phyloP scores from a whole-genome alignment of 2,888 invertebrate genomes.

The Drosophila lutescens region DNA sequence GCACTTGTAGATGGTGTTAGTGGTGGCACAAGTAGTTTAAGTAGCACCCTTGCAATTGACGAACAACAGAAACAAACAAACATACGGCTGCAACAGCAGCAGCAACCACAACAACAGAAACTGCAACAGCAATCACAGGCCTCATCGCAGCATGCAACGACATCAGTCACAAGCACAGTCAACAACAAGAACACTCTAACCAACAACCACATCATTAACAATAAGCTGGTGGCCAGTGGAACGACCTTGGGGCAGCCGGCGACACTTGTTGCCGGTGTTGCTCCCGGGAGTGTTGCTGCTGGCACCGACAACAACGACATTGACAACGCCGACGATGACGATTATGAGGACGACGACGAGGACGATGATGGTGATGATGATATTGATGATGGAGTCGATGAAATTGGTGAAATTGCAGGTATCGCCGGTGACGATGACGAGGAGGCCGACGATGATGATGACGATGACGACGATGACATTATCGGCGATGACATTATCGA shows the following conservation, averaged over 20 bases:
- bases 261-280: slow-evolving; percentile 75
- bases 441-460: slow-evolving; percentile 87
- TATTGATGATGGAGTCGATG: slow-evolving; percentile 87
- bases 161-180: slow-evolving; percentile 42
- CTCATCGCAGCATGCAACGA: slow-evolving; percentile 63
- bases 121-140: slow-evolving; percentile 32
- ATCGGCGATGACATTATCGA: slow-evolving; percentile 87
- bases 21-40: slow-evolving; percentile 79
- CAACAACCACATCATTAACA: slow-evolving; percentile 49
- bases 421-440: slow-evolving; percentile 89
- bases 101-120: slow-evolving; percentile 38
- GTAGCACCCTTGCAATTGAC: slow-evolving; percentile 80
- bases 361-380: slow-evolving; percentile 81
- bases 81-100: slow-evolving; percentile 53
- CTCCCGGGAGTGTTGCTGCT: slow-evolving; percentile 73
- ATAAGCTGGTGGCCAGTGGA: slow-evolving; percentile 50
- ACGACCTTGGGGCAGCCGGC: slow-evolving; percentile 51
- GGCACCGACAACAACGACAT: slow-evolving; percentile 74
- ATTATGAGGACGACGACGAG: slow-evolving; percentile 51
- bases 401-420: slow-evolving; percentile 88
- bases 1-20: slow-evolving; percentile 82
- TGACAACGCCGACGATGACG: slow-evolving; percentile 51
- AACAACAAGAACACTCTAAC: slow-evolving; percentile 68
- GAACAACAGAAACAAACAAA: slow-evolving; percentile 64
- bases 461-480: slow-evolving; percentile 88